A percentile compares a stretch with the other conserved stretches of the same genome.
These are phyloP conservation scores for Galerucella calmariensis DNA, from an alignment of 2,888 invertebrate species.

Conservation along the genomic window DNA sequence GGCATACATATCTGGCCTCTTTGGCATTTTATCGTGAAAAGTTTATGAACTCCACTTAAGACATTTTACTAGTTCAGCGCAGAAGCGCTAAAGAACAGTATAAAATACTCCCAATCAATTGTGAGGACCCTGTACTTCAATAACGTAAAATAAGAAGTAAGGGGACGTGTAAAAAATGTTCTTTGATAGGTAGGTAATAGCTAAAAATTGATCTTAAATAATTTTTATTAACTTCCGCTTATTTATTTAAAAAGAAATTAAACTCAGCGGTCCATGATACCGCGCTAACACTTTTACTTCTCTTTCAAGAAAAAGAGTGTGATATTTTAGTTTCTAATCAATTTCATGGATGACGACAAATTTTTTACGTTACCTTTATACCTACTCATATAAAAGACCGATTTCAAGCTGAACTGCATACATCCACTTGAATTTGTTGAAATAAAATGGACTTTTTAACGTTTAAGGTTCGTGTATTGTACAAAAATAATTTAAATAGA, in stretches of 20 bases:
- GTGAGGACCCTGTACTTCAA: too few relatives aligned
- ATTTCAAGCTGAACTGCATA: neutral
- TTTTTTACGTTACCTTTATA: neutral
- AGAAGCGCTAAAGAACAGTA: too few relatives aligned
- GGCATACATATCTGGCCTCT: too few relatives aligned
- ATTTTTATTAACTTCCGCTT: neutral
- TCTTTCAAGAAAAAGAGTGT: constrained; percentile 6
- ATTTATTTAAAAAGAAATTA: constrained; percentile 9
- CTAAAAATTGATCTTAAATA: too few relatives aligned
- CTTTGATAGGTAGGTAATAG: too few relatives aligned
- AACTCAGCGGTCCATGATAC: constrained; percentile 19
- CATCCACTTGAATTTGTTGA: neutral
- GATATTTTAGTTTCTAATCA: constrained; percentile 18
- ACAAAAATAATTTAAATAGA: neutral
- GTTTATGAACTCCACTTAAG: too few relatives aligned
- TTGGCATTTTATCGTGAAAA: too few relatives aligned
- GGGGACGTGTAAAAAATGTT: too few relatives aligned
- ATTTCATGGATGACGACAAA: constrained; percentile 28
- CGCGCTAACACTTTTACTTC: constrained; percentile 14
- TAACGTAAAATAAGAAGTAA: too few relatives aligned
- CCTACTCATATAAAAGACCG: constrained; percentile 13
- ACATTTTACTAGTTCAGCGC: too few relatives aligned
- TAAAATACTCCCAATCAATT: too few relatives aligned
- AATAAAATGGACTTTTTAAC: constrained; percentile 8
- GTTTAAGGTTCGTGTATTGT: constrained; percentile 9